Evolutionary conservation across 2,888 invertebrate genomes (phyloP), one percentile per base, ranked within the genome.

Genomic region (Ligdia adustata): DNA sequence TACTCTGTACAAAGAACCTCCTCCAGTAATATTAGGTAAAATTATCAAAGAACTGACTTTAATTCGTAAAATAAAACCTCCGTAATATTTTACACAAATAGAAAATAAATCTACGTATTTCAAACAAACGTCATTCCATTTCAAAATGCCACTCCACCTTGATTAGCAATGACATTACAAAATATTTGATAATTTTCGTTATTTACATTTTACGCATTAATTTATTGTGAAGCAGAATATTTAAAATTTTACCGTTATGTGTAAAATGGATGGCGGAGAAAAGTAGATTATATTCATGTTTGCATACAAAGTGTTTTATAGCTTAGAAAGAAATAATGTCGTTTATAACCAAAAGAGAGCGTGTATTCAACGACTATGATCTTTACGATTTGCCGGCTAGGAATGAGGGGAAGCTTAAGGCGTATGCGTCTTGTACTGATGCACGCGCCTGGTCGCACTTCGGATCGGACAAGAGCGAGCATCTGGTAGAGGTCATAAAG

Each of bases 381-480:
- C 60, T 82, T 26, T 78, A 70, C 37, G 83, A 89, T 42, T 69
- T 91, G 58, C 90, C 90, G 9, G 65, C 83, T 26, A 79, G 88
- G 47, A 90, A 90, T 54, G 92, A 92, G 60, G 90, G 91, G 18
- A 91, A 92, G 58, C 60, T 92, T 33, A 92, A 92, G 70, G 84
- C 83, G 0, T 92, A 92, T 59, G 70, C 82, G 37, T 92, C 92
- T 14, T 91, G 91, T 37, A 91, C 91, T 2, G 92, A 92, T 67
- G 79, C 90, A 3, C 74, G 92, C 45, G 91, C 92, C 1, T 92
- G 92, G 92, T 90, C 91, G 4, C 90, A 90, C 62, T 89, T 90
- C 61, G 76, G 81, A 41, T 85, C 92, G 26, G 91, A 92, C 44
- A 86, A 92, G 58, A 83, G 86, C 28, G 91, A 92, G 67, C 92